Evolutionary conservation across 2,888 invertebrate species (phyloP), one percentile per base, ranked within the genome.

Genomic region (Diaperis boleti): DNA sequence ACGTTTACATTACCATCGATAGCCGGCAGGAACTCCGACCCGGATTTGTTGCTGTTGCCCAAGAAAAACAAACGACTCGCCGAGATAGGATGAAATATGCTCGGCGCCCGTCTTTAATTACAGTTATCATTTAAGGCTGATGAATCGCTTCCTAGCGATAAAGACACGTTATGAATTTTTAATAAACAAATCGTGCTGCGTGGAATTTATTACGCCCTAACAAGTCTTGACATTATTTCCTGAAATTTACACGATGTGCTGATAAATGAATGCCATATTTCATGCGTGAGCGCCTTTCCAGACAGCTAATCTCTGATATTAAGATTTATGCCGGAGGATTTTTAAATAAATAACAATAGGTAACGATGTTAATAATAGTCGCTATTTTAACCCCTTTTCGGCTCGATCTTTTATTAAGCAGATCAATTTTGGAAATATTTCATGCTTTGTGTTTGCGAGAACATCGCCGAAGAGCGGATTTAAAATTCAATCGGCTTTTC

Each of bases 231-330:
- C 65, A 66, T 65, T 68, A 65, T 67, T 68, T 66, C 60, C 60
- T 65, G 63, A 68, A 68, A 67, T 68, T 62, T 66, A 65, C 64
- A 59, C 62, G 66, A 68, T 63, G 65, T 33, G 56, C 64, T 73
- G 72, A 74, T 72, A 74, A 74, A 74, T 72, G 72, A 72, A 70
- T 67, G 67, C 68, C 62, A 73, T 74, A 72, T 74, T 73, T 74
- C 69, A 71, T 71, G 70, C 67, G 67, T 73, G 71, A 71, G 65
- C 71, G 66, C 66, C 69, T 63, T 67, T 13, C 62, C 60, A 60
- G 69, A 69, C 69, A 65, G 67, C 69, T 69, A 69, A 69, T 69
- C 67, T 65, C 56, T 62, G 65, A 67, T 65, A 69, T 69, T 69
- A 65, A 69, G 69, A 69, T 69, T 69, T 69, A 69, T 69, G 64